Evolutionary conservation across 1,140 invertebrate genomes (phyloP), one percentile per base, ranked within the genome.

Genomic region (Penaeus vannamei): DNA sequence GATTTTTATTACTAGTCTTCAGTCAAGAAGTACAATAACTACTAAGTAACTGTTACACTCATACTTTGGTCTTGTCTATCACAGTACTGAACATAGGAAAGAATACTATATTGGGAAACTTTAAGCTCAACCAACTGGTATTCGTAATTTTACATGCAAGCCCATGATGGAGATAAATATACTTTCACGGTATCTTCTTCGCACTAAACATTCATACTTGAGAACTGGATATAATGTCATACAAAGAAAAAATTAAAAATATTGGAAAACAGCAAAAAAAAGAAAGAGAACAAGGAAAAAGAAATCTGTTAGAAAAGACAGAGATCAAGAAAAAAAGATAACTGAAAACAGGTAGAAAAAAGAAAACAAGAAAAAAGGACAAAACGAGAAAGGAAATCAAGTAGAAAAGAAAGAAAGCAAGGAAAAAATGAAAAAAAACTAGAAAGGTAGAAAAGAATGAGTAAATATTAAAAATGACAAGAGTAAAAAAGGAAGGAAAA

Each of bases 401-500:
- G 42, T 59, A 32, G 4, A 61, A 12, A 32, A 62, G 60, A 62
- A 59, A 62, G 60, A 62, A 22, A 84, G 82, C 53, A 2, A 84
- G 60, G 60, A 79, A 69, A 64, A 89, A 22, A 90, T 80, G 26
- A 59, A 72, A 23, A 66, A 32, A n/a, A 36, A 46, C n/a, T 29
- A 42, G n/a, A 22, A 64, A 77, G 61, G 83, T 29, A 86, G 89
- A 36, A 72, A 77, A 60, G 46, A 83, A 36, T 26, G 82, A 87
- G 89, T 26, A 60, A 87, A 26, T 61, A 59, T 64, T 66, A 80
- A 79, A 87, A 64, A 69, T 90, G 90, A 76, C 29, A 90, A 84
- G 83, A 91, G 26, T 89, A 86, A 90, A 81, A 87, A 61, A 90
- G 86, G 36, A 81, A 90, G 23, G 64, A 86, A 66, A 84, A 85